A percentile compares a stretch with the other conserved stretches of the same genome.
Conservation (phyloP, 53 echinoderm and acorn worm genomes). For the Mesocentrotus franciscanus region DNA sequence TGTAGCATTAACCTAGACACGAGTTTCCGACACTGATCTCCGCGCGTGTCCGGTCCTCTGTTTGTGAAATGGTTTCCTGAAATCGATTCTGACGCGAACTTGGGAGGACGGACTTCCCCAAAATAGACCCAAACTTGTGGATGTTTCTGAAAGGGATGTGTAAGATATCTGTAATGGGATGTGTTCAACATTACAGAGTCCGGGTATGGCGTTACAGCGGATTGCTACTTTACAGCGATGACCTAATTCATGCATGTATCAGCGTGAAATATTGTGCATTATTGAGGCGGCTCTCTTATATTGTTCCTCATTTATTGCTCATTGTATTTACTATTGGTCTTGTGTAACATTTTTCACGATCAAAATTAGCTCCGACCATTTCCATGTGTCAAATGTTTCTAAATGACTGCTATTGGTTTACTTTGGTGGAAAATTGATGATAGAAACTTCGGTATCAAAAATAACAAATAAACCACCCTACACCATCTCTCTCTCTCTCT, state of each 20-base stretch:
- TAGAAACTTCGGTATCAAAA: background rate
- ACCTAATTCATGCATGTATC: background rate
- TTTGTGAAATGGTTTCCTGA: background rate
- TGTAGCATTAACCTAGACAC: constrained; percentile 55
- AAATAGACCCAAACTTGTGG: background rate
- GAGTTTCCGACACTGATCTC: constrained; percentile 34
- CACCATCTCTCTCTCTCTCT: background rate
- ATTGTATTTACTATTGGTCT: background rate
- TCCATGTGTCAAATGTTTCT: background rate
- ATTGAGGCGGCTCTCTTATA: background rate
- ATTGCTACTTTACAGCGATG: background rate
- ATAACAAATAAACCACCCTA: background rate
- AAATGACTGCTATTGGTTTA: background rate
- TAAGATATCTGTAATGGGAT: background rate
- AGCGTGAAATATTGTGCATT: background rate
- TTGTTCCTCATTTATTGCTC: background rate
- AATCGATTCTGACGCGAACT: constrained; percentile 47
- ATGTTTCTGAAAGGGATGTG: background rate
- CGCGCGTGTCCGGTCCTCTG: constrained; percentile 6
- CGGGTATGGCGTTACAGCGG: background rate
- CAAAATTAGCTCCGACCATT: background rate
- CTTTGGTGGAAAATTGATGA: background rate
- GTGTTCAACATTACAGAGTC: background rate
- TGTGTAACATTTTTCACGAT: background rate
- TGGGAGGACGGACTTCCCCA: constrained; percentile 28